Base-by-base conservation (phyloP, 2,888 invertebrate genomes). In the Globia sparganii region DNA sequence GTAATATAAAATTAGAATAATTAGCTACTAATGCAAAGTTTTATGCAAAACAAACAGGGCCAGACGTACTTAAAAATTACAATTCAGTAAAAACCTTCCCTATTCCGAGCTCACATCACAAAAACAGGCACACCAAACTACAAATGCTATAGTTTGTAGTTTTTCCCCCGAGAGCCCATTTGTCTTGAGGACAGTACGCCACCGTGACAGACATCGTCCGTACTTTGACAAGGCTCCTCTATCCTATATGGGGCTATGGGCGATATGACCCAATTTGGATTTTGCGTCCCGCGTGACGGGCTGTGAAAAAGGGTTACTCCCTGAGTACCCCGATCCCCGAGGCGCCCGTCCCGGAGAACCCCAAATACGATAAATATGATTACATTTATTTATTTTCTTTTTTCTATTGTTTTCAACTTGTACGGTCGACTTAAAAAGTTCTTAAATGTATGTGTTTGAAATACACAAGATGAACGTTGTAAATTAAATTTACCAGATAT, bases 261-360 rank as follows among this genome's bases (percentile, higher is more conserved):
- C 73, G 53, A 72, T 74, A 53, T 74, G 73, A 77, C 77, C 79
- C 81, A 88, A 79, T 88, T 88, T 79, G 74, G 72, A 81, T 53
- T 76, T 84, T 70, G 86, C 61, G 79, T 58, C 58, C 69, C 31
- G 46, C 59, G 70, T 71, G 75, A 85, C 77, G 68, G 67, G 61
- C 62, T 83, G 83, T 66, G 62, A 72, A n/a, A n/a, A n/a, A n/a
- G n/a, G n/a, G n/a, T n/a, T n/a, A n/a, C n/a, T n/a, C n/a, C n/a
- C n/a, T n/a, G n/a, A n/a, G n/a, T n/a, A n/a, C n/a, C n/a, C n/a
- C n/a, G n/a, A n/a, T n/a, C n/a, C n/a, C n/a, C n/a, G n/a, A n/a
- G n/a, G n/a, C n/a, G n/a, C n/a, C n/a, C n/a, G n/a, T n/a, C n/a
- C n/a, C n/a, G n/a, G n/a, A n/a, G n/a, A n/a, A n/a, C n/a, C n/a